Base-by-base conservation (phyloP, 2,888 invertebrate species). In the Antheraea assamensis region DNA sequence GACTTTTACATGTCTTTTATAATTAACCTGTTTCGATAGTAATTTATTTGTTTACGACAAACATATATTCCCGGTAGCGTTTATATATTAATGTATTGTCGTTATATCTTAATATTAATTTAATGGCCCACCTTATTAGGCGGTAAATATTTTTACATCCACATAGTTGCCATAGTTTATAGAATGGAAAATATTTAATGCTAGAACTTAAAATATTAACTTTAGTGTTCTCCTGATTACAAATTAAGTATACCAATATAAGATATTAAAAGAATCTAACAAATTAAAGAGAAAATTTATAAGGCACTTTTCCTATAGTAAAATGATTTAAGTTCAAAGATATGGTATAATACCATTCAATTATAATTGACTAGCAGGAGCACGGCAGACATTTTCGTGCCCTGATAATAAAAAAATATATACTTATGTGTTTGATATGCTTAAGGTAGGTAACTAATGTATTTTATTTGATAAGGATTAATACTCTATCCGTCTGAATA, bases 1-100 rank as follows among this genome's bases (percentile, higher is more conserved):
- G 68, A 68, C 21, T 35, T 68, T 68, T 68, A 68, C 35, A 68
- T 68, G n/a, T 35, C 68, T 35, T 68, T n/a, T 35, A 35, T 35
- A 35, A n/a, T 68, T 68, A 68, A 19, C 68, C 68, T 68, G 21
- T 35, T 68, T 68, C n/a, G n/a, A 35, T n/a, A n/a, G 35, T 35
- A 21, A n/a, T 68, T 64, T 64, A 17, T 64, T 64, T 61, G 61
- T 61, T 61, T 27, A 61, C 61, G 15, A 61, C 61, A 27, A 27
- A 61, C 10, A 61, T 61, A 27, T 30, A 17, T 30, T 64, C 30
- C 58, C 10, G n/a, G 10, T n/a, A 10, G 5, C 24, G 58, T 58
- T 55, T 2, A 24, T 21, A 52, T 2, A 5, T 21, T 52, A 52
- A 52, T 52, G 17, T 52, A 17, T 21, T 52, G 52, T n/a, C n/a